phyloP scores from a whole-genome alignment of 64 coral and sea anemone genomes.

The Actinia equina region DNA sequence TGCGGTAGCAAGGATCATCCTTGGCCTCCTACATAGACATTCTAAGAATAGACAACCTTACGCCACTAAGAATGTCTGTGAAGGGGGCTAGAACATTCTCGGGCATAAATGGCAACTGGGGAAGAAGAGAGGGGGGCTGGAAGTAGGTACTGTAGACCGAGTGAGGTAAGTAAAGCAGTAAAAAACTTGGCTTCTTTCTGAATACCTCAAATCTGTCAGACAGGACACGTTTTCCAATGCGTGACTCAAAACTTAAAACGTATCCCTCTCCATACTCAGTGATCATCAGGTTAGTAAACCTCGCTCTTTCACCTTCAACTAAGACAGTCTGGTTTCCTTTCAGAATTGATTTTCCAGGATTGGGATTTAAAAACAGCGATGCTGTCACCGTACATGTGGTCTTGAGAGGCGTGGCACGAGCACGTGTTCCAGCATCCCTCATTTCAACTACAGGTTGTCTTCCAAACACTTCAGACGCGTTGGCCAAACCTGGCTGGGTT shows the following conservation, averaged over 20 bases:
- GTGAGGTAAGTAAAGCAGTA: too few species aligned
- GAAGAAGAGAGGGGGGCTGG: too few species aligned
- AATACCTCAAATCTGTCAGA: conserved; percentile 50
- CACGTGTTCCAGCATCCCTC: conserved; percentile 44
- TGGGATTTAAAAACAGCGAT: conserved; percentile 38
- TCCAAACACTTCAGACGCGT: conserved; percentile 54
- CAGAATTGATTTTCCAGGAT: conserved; percentile 29
- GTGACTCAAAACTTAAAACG: conserved; percentile 46
- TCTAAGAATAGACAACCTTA: too few species aligned
- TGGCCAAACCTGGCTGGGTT: conserved; percentile 36
- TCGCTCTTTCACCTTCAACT: conserved; percentile 34
- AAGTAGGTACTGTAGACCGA: too few species aligned
- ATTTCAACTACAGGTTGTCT: conserved; percentile 67
- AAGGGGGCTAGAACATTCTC: too few species aligned
- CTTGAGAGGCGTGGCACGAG: conserved; percentile 51
- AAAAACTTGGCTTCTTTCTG: too few species aligned
- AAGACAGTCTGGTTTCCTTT: conserved; percentile 40
- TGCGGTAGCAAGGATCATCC: too few species aligned
- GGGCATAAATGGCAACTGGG: too few species aligned
- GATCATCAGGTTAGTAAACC: conserved; percentile 53
- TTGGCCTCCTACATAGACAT: too few species aligned
- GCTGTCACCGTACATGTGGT: conserved; percentile 30
- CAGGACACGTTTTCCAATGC: conserved; percentile 5
- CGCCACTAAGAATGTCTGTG: too few species aligned
- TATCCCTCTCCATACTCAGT: conserved; percentile 49